Base-by-base conservation (phyloP, 2,888 invertebrate genomes). In the Flexamia atlantica region DNA sequence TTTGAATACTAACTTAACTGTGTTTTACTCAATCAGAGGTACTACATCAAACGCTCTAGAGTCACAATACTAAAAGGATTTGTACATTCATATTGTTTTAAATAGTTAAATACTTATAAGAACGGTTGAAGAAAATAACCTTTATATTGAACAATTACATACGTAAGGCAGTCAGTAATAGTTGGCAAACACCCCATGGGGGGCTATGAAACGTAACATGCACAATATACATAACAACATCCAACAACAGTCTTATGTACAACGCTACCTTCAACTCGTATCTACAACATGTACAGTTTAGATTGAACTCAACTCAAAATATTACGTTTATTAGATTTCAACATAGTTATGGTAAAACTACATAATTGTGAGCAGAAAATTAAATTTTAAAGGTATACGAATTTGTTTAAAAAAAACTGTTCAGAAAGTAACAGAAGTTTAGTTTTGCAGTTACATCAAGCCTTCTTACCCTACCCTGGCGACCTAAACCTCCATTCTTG, bases 141-240 rank as follows among this genome's bases (percentile, higher is more conserved):
- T 64, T 64, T 10, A 28, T 64, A 30, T 64, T 14, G 30, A 64
- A 14, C 25, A 76, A 76, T 76, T 46, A 76, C 50, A 57, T 79
- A 79, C 30, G 53, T 79, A 79, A 79, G 79, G 79, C 79, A 79
- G 79, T 79, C 79, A 57, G 53, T 57, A 79, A 79, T 79, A 57
- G 79, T 79, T 79, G 79, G 79, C 79, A 32, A 76, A 50, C 25
- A 36, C 28, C 40, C 40, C 30, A 10, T 1, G 10, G 12, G 36
- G 23, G 23, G 36, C 36, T 50, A 53, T 57, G 30, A 17, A 20
- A 79, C 25, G 46, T 30, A 57, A 79, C 57, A 57, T 79, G 79
- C 79, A 79, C 50, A 50, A 76, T 76, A 46, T 76, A 76, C 76
- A 76, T n/a, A 50, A 79, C 57, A 79, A 79, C 79, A 79, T 36